A percentile compares a stretch with the other conserved stretches of the same genome.
phyloP scores from a whole-genome alignment of 1,140 invertebrate genomes.

The Venturia canescens region DNA sequence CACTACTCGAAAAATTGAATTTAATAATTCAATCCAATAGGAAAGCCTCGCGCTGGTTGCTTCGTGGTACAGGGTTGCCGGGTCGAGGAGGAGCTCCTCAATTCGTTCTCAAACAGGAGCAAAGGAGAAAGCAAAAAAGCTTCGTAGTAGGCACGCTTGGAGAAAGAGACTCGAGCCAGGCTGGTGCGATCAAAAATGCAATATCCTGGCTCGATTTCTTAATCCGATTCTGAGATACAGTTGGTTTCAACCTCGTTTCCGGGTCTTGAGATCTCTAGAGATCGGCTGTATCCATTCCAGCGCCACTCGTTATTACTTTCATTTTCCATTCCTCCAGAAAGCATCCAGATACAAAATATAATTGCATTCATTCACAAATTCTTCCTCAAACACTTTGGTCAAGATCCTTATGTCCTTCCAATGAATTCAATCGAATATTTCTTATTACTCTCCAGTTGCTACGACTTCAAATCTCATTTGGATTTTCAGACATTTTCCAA shows the following conservation, averaged over 20 bases:
- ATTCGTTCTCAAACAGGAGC: constrained; percentile 34
- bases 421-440: too few relatives aligned
- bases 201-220: constrained; percentile 75
- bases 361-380: neutral
- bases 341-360: neutral
- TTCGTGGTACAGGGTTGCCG: constrained; percentile 41
- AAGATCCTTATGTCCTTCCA: neutral
- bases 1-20: constrained; percentile 78
- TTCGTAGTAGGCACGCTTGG: constrained; percentile 24
- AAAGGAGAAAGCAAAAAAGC: neutral
- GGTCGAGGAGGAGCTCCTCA: constrained; percentile 52
- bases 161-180: constrained; percentile 39
- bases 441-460: too few relatives aligned
- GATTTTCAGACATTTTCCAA: too few relatives aligned
- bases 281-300: neutral
- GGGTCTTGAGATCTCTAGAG: neutral
- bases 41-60: constrained; percentile 61
- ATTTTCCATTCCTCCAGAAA: constrained; percentile 27
- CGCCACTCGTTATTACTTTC: constrained; percentile 24
- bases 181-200: constrained; percentile 72
- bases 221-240: constrained; percentile 71
- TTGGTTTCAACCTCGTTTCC: constrained; percentile 59
- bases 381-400: neutral
- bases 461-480: too few relatives aligned
- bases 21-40: constrained; percentile 77